Conservation (phyloP, 2,797 vertebrate species). For the Pangasius macronema region DNA sequence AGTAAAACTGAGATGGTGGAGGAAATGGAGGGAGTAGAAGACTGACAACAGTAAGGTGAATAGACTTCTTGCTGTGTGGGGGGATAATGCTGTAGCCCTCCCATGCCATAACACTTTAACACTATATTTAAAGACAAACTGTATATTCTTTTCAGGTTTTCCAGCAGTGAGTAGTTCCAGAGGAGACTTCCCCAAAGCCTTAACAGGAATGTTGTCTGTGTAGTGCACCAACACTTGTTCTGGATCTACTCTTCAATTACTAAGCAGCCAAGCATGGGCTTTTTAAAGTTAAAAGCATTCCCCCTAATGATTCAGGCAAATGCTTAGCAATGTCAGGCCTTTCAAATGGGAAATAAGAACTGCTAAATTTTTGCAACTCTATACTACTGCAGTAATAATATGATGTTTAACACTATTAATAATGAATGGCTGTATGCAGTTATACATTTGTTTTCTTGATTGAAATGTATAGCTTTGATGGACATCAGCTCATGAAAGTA, state of each 20-base stretch:
- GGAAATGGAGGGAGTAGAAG: not conserved
- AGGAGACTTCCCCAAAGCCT: not conserved
- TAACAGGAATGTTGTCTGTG: not conserved
- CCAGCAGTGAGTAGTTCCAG: not conserved
- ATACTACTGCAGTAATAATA: not conserved
- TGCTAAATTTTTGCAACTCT: not conserved
- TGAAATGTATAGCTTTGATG: not conserved
- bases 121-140: slow-evolving; percentile 3
- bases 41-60: not conserved
- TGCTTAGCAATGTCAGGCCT: slow-evolving; percentile 48
- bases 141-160: not conserved
- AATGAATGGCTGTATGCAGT: not conserved
- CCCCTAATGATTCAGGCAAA: slow-evolving; percentile 64
- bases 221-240: slow-evolving; percentile 59
- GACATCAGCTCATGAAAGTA: not conserved
- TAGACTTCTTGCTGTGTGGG: not conserved
- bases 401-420: not conserved
- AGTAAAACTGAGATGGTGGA: slow-evolving; percentile 23
- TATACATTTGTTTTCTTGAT: not conserved
- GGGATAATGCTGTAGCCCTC: slow-evolving; percentile 3
- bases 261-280: slow-evolving; percentile 65
- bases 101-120: not conserved
- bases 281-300: slow-evolving; percentile 69
- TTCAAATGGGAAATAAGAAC: slow-evolving; percentile 26
- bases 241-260: slow-evolving; percentile 76